These are phyloP conservation scores for Eufriesea mexicana DNA, from an alignment of 1,140 invertebrate species.

Conservation along the genomic window DNA sequence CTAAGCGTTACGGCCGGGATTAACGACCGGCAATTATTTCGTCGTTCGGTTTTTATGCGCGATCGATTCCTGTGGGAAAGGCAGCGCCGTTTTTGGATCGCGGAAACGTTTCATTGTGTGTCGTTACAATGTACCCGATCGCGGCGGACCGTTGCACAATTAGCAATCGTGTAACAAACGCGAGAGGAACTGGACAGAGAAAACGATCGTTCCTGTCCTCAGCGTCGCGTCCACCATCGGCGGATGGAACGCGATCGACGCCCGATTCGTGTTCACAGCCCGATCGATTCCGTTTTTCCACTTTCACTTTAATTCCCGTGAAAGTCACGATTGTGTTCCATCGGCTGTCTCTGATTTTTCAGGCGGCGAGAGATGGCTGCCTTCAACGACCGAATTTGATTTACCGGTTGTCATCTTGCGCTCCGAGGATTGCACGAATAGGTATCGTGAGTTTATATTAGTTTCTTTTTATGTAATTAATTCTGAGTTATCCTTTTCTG, in stretches of 20 bases:
- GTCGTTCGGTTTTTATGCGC: constrained; percentile 59
- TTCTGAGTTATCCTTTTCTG: too few relatives aligned
- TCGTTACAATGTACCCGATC: constrained; percentile 42
- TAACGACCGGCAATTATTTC: constrained; percentile 63
- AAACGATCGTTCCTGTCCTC: background rate
- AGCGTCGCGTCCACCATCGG: background rate
- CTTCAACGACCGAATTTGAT: too few relatives aligned
- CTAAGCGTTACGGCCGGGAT: constrained; percentile 54
- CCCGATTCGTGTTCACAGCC: too few relatives aligned
- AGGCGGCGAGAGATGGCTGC: too few relatives aligned
- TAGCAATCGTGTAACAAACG: constrained; percentile 6
- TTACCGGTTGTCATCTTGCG: too few relatives aligned
- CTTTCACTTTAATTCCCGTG: background rate
- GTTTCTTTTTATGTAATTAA: too few relatives aligned
- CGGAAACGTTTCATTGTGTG: constrained; percentile 47
- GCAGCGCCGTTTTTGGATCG: constrained; percentile 29
- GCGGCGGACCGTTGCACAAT: constrained; percentile 3
- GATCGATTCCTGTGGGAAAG: constrained; percentile 65
- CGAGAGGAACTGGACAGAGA: background rate
- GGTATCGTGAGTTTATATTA: too few relatives aligned
- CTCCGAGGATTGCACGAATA: too few relatives aligned
- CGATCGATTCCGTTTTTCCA: background rate
- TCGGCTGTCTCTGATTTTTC: background rate
- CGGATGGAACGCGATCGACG: background rate
- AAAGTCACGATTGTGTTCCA: background rate